Conservation (phyloP, 1,140 invertebrate species). For the Drosophila sturtevanti region DNA sequence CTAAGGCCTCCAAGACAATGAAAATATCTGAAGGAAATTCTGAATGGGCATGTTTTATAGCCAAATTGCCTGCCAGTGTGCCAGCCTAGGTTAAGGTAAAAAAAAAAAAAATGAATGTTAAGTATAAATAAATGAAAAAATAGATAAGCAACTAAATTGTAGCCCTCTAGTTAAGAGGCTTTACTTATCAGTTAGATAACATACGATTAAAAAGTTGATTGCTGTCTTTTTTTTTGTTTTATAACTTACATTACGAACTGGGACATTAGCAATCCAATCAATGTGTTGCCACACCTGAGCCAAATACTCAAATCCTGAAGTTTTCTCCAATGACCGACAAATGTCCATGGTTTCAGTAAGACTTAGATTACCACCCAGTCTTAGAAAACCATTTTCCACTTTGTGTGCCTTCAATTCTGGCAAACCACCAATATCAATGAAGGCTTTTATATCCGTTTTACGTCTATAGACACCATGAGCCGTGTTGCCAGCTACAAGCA, state of each 20-base stretch:
- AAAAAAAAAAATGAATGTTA: constrained; percentile 15
- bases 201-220: not conserved
- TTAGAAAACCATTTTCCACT: constrained; percentile 72
- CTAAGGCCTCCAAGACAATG: constrained; percentile 87
- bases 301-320: constrained; percentile 84
- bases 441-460: constrained; percentile 83
- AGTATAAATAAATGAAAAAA: constrained; percentile 12
- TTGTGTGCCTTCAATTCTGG: constrained; percentile 84
- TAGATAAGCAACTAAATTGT: constrained; percentile 31
- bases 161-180: not conserved
- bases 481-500: constrained; percentile 85
- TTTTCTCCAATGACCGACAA: constrained; percentile 84
- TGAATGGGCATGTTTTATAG: constrained; percentile 88
- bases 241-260: constrained; percentile 87
- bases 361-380: constrained; percentile 86
- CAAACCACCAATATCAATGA: constrained; percentile 90
- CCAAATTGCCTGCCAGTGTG: constrained; percentile 90
- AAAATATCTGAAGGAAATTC: constrained; percentile 92
- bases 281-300: constrained; percentile 84
- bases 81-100: constrained; percentile 83
- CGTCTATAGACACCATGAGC: constrained; percentile 86
- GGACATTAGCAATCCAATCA: constrained; percentile 88
- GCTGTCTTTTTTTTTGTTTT: not conserved
- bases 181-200: constrained; percentile 33
- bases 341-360: constrained; percentile 87